Conservation (phyloP, 1,140 invertebrate species). For the Magallana gigas region DNA sequence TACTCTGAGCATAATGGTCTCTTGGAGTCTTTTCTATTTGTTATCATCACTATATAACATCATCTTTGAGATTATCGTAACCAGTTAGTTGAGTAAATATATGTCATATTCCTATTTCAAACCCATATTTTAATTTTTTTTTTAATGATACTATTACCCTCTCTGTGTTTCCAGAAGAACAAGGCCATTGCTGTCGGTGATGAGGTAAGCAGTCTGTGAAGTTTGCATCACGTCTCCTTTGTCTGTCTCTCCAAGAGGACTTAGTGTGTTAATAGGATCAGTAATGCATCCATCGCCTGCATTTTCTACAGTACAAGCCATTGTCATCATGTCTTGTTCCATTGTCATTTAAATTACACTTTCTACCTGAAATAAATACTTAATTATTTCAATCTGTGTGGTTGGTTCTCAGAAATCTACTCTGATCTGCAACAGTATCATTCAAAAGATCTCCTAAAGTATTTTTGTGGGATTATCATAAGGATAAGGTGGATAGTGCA, state of each 20-base stretch:
- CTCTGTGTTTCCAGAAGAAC: conserved; percentile 50
- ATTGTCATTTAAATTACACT: background rate
- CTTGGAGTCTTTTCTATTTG: no score
- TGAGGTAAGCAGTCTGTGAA: background rate
- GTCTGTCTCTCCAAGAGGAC: background rate
- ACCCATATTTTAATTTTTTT: background rate
- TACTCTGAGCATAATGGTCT: no score
- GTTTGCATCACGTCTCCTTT: conserved; percentile 23
- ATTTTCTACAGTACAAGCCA: conserved; percentile 22
- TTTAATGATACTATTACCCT: conserved; percentile 35
- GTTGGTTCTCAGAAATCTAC: no score
- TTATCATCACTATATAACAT: no score
- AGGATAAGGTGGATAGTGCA: no score
- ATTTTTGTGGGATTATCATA: no score
- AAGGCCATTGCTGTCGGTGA: conserved; percentile 13
- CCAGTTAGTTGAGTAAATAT: no score
- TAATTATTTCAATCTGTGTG: no score
- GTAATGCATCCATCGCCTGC: conserved; percentile 15
- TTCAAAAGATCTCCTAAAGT: background rate
- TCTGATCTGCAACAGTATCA: background rate
- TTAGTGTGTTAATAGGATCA: conserved; percentile 17
- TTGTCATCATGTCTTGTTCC: conserved; percentile 34
- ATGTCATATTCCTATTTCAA: no score
- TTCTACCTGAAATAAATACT: no score
- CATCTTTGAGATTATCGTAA: no score